These are phyloP conservation scores for Amblyornis subalaris DNA, from an alignment of 2,113 vertebrate species.

Conservation along the genomic window DNA sequence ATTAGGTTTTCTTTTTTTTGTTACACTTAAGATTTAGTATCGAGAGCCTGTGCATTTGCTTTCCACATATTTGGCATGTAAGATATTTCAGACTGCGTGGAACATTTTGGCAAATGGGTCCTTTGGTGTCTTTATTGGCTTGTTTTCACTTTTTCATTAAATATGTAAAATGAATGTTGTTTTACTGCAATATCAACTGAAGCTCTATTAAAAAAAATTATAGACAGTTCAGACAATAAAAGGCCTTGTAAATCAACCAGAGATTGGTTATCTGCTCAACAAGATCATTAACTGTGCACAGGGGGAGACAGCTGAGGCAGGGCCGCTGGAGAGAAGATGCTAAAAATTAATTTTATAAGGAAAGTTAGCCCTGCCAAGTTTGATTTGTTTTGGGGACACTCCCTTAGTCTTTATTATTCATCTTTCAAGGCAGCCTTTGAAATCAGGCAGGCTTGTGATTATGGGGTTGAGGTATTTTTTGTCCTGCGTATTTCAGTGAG, in stretches of 20 bases:
- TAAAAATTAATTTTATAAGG: slow-evolving; percentile 50
- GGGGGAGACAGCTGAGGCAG: slow-evolving; percentile 44
- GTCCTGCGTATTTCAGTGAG: neutral
- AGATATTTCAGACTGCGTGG: neutral
- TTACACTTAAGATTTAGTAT: neutral
- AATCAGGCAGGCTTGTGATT: neutral
- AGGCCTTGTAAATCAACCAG: slow-evolving; percentile 52
- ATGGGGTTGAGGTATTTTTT: neutral
- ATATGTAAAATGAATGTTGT: slow-evolving; percentile 42
- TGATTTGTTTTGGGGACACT: slow-evolving; percentile 35
- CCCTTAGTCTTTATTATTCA: slow-evolving; percentile 20
- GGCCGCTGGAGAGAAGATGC: neutral
- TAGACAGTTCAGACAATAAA: slow-evolving; percentile 55
- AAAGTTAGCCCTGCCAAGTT: slow-evolving; percentile 34
- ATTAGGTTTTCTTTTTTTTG: neutral
- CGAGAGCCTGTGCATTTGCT: neutral
- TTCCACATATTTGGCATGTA: neutral
- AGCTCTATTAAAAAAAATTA: slow-evolving; percentile 51
- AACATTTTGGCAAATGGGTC: slow-evolving; percentile 25
- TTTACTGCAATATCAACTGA: slow-evolving; percentile 37
- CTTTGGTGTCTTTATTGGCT: slow-evolving; percentile 43
- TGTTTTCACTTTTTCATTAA: slow-evolving; percentile 54
- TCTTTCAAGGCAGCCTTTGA: neutral
- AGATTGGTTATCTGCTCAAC: slow-evolving; percentile 55
- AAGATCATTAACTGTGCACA: slow-evolving; percentile 42